Conservation (phyloP, 2,888 invertebrate species). For the Spilarctia lutea region DNA sequence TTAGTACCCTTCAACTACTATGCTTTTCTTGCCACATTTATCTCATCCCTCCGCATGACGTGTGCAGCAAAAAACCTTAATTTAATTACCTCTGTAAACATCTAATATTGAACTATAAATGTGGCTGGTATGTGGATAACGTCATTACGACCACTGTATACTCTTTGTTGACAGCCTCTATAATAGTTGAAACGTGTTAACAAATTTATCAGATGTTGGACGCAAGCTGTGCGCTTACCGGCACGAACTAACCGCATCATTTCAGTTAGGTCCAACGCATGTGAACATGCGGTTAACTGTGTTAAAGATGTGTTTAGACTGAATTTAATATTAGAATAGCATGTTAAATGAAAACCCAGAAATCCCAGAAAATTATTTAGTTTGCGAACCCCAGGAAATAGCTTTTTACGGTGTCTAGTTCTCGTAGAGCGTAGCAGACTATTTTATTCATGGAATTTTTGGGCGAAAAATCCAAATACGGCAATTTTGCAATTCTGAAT, state of each 20-base stretch:
- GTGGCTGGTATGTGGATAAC: conserved; percentile 2
- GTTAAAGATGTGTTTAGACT: neutral
- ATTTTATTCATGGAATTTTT: neutral
- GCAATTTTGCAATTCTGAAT: neutral
- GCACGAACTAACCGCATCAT: conserved; percentile 54
- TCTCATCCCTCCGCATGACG: no score
- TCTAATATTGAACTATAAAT: neutral
- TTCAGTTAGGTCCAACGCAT: conserved; percentile 55
- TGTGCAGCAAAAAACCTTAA: neutral
- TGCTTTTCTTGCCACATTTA: no score
- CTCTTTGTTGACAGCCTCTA: conserved; percentile 12
- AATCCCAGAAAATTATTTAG: no score
- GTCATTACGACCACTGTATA: conserved; percentile 5
- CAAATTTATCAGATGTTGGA: conserved; percentile 53
- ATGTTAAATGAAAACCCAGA: neutral
- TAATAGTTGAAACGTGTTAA: conserved; percentile 42
- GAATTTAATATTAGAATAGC: neutral
- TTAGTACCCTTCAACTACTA: no score
- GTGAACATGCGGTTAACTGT: conserved; percentile 42
- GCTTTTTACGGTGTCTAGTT: no score
- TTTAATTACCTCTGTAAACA: neutral
- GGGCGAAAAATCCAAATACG: neutral
- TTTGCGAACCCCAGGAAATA: no score
- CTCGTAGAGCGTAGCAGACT: neutral
- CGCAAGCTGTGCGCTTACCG: conserved; percentile 44